Evolutionary conservation across 1,140 invertebrate genomes (phyloP), one percentile per base, ranked within the genome.

Genomic region (Cotesia vestalis): DNA sequence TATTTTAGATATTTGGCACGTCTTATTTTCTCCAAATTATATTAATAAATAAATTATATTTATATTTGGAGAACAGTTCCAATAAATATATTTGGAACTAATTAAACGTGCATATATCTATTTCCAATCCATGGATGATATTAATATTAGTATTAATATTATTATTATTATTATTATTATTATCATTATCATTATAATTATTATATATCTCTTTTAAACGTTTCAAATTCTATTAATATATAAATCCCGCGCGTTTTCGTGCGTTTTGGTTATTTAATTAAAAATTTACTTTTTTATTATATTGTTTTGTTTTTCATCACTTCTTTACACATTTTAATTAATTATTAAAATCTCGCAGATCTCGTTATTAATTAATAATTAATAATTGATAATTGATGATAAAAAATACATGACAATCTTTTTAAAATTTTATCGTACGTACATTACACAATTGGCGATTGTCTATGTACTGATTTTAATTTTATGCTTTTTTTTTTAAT

Each of bases 211-310:
- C 59, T 61, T 34, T 61, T 27, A 12, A 61, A 61, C 27, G 27
- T 61, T 34, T 27, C 9, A 27, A 61, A 9, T 61, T 12, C 34
- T 9, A 27, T 61, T 27, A 61, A 61, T 61, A 57, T 17, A 60
- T 60, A 55, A 55, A 60, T 35, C 61, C 34, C 61, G 14, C 27
- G 27, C 59, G 59, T 27, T 5, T 38, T 62, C 14, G 36, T 62
- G 61, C 61, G 61, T 63, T 63, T 63, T 63, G 61, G 61, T 63
- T 63, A 38, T 46, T 46, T 46, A 27, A 27, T 27, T 46, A 46
- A 46, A 46, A 46, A 9, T 46, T 46, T 9, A 46, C 34, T 61
- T 8, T 34, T 12, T 40, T 63, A 11, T 38, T 63, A 36, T 63
- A 6, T 40, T 62, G n/a, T 17, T 38, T n/a, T 27, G 27, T 27